Conservation (phyloP, 2,888 invertebrate genomes). For the Rhagophthalmus giganteus region DNA sequence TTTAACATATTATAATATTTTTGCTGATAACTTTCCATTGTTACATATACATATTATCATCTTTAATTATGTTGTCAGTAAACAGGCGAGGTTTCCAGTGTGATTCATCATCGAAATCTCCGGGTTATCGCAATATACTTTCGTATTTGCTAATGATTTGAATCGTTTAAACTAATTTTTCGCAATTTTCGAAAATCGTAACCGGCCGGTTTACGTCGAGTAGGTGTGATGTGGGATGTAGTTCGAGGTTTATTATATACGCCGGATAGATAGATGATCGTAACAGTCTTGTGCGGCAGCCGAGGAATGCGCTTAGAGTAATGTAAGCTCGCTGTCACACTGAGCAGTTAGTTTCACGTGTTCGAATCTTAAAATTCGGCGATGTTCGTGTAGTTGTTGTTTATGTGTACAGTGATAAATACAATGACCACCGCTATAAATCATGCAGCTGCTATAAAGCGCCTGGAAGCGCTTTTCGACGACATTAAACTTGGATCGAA, state of each 20-base stretch:
- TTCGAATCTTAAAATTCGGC: constrained; percentile 23
- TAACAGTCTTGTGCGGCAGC: constrained; percentile 39
- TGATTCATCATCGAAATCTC: constrained; percentile 28
- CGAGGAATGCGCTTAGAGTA: constrained; percentile 46
- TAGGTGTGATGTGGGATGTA: constrained; percentile 29
- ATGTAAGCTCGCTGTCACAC: constrained; percentile 46
- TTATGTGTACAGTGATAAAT: neutral
- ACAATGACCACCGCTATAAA: constrained; percentile 53
- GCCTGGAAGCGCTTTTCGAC: constrained; percentile 73
- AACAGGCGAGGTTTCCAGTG: constrained; percentile 29
- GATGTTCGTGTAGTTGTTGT: too few relatives aligned
- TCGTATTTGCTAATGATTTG: neutral
- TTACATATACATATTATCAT: neutral
- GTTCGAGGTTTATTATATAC: constrained; percentile 32
- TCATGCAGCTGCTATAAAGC: constrained; percentile 69
- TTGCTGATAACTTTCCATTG: neutral
- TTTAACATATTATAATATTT: too few relatives aligned
- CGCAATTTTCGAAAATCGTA: constrained; percentile 2
- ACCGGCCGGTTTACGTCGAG: constrained; percentile 2
- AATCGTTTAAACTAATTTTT: constrained; percentile 3
- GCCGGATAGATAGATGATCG: constrained; percentile 35
- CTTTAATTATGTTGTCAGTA: too few relatives aligned
- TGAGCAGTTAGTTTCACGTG: constrained; percentile 33
- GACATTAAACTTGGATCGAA: constrained; percentile 63
- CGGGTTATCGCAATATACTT: constrained; percentile 1